A percentile compares a stretch with the other conserved stretches of the same genome.
Conservation (phyloP, 2,113 vertebrate genomes). For the Sisor rabdophorus region DNA sequence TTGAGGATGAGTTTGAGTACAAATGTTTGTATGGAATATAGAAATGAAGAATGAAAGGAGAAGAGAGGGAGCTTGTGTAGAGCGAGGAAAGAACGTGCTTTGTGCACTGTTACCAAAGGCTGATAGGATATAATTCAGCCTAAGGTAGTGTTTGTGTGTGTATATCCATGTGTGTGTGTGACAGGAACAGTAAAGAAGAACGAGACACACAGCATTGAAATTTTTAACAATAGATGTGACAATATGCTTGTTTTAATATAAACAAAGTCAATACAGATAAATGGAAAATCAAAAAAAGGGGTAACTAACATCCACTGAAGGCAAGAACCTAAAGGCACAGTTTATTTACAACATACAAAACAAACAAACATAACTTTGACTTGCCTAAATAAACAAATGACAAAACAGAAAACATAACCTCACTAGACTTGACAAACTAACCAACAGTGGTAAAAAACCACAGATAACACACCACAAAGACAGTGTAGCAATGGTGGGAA, state of each 20-base stretch:
- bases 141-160: not conserved
- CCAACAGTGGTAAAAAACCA: no score
- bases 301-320: no score
- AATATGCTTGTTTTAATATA: not conserved
- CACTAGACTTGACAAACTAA: no score
- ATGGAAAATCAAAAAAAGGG: not conserved
- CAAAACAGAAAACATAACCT: no score
- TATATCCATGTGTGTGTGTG: not conserved
- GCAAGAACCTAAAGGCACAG: no score
- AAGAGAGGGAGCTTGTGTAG: conserved; percentile 35
- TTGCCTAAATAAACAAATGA: no score
- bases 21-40: conserved; percentile 6
- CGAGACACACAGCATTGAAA: not conserved
- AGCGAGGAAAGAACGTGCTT: not conserved
- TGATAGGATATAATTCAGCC: conserved; percentile 21
- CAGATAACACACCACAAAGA: no score
- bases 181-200: not conserved
- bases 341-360: no score
- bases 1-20: conserved; percentile 3
- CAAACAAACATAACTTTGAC: no score
- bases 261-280: not conserved
- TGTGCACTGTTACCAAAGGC: not conserved
- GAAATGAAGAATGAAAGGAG: conserved; percentile 57
- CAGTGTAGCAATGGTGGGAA: no score
- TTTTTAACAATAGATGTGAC: not conserved